Base-by-base conservation (phyloP, 1,140 invertebrate genomes). In the Oreohelix idahoensis region DNA sequence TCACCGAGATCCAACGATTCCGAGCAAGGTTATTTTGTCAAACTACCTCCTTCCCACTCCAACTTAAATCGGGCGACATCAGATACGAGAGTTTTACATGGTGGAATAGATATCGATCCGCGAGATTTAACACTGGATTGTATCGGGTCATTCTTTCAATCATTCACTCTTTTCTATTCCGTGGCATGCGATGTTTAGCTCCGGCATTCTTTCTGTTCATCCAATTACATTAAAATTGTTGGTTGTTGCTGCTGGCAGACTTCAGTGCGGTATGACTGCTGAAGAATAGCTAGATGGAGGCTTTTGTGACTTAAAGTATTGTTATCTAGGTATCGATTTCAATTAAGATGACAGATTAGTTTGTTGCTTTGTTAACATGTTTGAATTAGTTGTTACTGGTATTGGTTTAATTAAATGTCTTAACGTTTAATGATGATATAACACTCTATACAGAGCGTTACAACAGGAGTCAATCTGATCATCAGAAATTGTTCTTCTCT, bases 151-250 rank as follows among this genome's bases (percentile, higher is more conserved):
- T 32, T 66, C 63, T 66, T 66, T 66, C 63, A 66, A 66, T 32
- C 63, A 32, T 5, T 66, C 63, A 13, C 32, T 66, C n/a, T 23
- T 29, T 66, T 66, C 63, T 66, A 8, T 29, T 66, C 63, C 29
- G 8, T 66, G n/a, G 29, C 63, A 17, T 10, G 63, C 29, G 29
- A 66, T 66, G 63, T 66, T 66, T 66, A 32, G 63, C 29, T 35
- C 2, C 5, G 63, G n/a, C 5, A 29, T 66, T 66, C 32, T 66
- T 66, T 66, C 63, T 29, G 63, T 66, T 32, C 63, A 66, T 66
- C 63, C 63, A 66, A 66, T 66, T 66, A 66, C 63, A 66, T 66
- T 66, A 66, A 66, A 66, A 66, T 66, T n/a, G 20, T 32, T 66
- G n/a, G n/a, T 66, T 32, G 63, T 32, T 32, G 10, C 63, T 66